phyloP scores from a whole-genome alignment of 2,888 invertebrate species.

The Drosophila borborema region DNA sequence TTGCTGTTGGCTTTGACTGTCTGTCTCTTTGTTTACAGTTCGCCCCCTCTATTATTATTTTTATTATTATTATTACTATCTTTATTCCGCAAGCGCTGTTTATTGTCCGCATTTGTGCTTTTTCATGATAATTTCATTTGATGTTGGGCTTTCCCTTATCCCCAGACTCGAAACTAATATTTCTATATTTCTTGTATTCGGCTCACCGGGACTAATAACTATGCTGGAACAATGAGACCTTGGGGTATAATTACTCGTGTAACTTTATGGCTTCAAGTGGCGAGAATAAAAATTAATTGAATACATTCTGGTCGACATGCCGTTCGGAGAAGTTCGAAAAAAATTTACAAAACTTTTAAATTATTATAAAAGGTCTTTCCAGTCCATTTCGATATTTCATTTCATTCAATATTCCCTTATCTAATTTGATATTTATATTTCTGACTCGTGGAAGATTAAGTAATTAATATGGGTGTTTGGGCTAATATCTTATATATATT shows the following conservation, averaged over 20 bases:
- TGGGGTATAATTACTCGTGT: constrained; percentile 36
- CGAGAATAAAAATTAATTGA: constrained; percentile 29
- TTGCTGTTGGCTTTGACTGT: constrained; percentile 44
- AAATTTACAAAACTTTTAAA: neutral
- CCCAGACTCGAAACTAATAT: neutral
- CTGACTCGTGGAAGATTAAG: no score
- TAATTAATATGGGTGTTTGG: no score
- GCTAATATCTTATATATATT: no score
- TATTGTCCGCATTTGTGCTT: constrained; percentile 36
- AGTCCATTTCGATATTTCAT: neutral
- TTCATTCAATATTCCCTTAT: no score
- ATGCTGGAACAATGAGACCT: constrained; percentile 24
- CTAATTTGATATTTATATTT: no score
- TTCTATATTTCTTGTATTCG: constrained; percentile 3
- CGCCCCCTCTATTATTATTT: constrained; percentile 19
- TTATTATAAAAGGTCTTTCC: no score
- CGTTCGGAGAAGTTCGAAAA: neutral
- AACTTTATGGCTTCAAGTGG: constrained; percentile 37
- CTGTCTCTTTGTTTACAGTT: constrained; percentile 20
- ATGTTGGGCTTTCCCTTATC: neutral
- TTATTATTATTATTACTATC: constrained; percentile 19
- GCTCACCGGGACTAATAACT: constrained; percentile 31
- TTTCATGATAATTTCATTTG: neutral
- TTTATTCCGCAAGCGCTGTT: constrained; percentile 20
- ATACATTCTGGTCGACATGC: constrained; percentile 3